Conservation (phyloP, 2,113 vertebrate genomes). For the Theristicus caerulescens region DNA sequence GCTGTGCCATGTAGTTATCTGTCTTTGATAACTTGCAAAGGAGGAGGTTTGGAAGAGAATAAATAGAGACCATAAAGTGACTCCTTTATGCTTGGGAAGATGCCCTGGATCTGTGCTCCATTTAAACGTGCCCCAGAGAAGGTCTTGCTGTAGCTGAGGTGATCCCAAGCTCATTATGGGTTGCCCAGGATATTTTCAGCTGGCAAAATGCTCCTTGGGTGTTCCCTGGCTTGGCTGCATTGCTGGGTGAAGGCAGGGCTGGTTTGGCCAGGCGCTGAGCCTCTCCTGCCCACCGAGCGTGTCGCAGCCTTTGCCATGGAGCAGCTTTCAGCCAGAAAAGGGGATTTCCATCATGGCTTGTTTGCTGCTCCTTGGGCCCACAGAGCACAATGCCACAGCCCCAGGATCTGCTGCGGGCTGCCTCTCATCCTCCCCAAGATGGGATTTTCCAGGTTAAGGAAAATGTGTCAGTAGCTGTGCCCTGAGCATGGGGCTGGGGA, state of each 20-base stretch:
- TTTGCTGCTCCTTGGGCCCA: neutral
- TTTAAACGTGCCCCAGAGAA: neutral
- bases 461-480: neutral
- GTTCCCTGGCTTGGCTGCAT: neutral
- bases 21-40: neutral
- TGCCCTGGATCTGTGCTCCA: neutral
- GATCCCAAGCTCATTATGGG: neutral
- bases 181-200: neutral
- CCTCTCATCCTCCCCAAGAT: neutral
- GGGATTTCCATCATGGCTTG: neutral
- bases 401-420: neutral
- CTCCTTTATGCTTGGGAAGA: neutral
- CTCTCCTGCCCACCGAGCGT: fast-evolving
- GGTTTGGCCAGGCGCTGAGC: fast-evolving
- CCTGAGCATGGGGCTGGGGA: neutral
- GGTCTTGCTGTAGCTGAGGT: neutral
- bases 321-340: neutral
- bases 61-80: neutral
- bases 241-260: neutral
- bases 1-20: neutral
- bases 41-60: neutral
- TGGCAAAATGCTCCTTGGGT: neutral
- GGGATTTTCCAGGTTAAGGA: neutral
- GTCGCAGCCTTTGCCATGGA: neutral
- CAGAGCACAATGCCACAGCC: neutral